phyloP scores from a whole-genome alignment of 2,797 vertebrate genomes.

The Lemur catta region DNA sequence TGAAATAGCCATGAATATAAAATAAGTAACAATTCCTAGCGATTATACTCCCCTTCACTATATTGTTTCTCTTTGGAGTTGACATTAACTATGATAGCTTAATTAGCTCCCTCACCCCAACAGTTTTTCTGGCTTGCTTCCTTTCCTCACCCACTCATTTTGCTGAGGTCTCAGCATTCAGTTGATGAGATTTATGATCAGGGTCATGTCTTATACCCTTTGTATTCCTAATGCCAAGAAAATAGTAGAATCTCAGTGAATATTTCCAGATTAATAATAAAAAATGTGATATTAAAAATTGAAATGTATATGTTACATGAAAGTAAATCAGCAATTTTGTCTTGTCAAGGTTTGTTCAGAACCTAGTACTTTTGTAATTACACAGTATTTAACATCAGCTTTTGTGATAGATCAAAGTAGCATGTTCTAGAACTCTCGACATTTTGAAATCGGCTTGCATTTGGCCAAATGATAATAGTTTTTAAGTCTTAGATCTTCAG shows the following conservation, averaged over 20 bases:
- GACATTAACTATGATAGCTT: background rate
- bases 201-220: background rate
- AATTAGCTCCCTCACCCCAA: background rate
- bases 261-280: conserved; percentile 5
- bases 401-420: background rate
- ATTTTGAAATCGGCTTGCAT: background rate
- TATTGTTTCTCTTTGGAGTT: background rate
- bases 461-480: background rate
- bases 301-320: background rate
- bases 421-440: background rate
- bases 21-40: background rate
- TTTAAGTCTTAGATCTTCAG: background rate
- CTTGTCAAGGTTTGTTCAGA: background rate
- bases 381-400: background rate
- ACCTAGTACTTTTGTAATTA: background rate
- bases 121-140: background rate
- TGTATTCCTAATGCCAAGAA: background rate
- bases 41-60: background rate
- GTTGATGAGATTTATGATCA: background rate
- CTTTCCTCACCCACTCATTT: background rate
- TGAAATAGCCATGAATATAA: background rate
- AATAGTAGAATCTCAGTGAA: background rate
- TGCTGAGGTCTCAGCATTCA: background rate
- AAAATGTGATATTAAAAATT: background rate
- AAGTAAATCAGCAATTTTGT: background rate